Conservation (phyloP, 2,888 invertebrate genomes). For the Xylota segnis region DNA sequence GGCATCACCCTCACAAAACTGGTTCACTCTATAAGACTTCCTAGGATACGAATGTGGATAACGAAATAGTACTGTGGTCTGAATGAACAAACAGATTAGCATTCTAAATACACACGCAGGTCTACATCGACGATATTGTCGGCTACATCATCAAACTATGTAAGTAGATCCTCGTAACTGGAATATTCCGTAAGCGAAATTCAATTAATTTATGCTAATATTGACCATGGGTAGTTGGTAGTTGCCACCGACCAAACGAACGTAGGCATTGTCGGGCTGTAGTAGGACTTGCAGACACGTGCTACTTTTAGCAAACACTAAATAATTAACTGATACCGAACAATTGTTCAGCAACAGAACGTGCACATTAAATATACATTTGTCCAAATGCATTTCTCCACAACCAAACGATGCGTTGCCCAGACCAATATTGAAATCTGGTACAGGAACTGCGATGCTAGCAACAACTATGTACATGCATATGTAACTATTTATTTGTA, state of each 20-base stretch:
- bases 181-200: slow-evolving; percentile 54
- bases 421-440: slow-evolving; percentile 15
- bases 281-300: slow-evolving; percentile 12
- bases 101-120: slow-evolving; percentile 32
- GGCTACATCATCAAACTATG: slow-evolving; percentile 6
- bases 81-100: slow-evolving; percentile 44
- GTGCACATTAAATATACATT: slow-evolving; percentile 54
- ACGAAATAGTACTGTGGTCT: slow-evolving; percentile 3
- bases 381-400: slow-evolving; percentile 52
- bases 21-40: not conserved
- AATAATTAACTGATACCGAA: slow-evolving; percentile 63
- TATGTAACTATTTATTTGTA: not conserved
- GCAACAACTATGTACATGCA: not conserved
- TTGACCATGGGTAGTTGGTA: slow-evolving; percentile 45
- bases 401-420: slow-evolving; percentile 13
- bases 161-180: slow-evolving; percentile 3
- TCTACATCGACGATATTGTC: slow-evolving; percentile 25
- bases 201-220: slow-evolving; percentile 74
- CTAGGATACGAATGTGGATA: not conserved
- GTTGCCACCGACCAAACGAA: slow-evolving; percentile 21
- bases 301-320: slow-evolving; percentile 54
- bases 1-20: not conserved
- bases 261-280: slow-evolving; percentile 4
- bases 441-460: slow-evolving; percentile 4
- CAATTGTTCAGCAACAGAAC: slow-evolving; percentile 44